These are phyloP conservation scores for Pandemis cinnamomeana DNA, from an alignment of 2,888 invertebrate genomes.

Conservation along the genomic window DNA sequence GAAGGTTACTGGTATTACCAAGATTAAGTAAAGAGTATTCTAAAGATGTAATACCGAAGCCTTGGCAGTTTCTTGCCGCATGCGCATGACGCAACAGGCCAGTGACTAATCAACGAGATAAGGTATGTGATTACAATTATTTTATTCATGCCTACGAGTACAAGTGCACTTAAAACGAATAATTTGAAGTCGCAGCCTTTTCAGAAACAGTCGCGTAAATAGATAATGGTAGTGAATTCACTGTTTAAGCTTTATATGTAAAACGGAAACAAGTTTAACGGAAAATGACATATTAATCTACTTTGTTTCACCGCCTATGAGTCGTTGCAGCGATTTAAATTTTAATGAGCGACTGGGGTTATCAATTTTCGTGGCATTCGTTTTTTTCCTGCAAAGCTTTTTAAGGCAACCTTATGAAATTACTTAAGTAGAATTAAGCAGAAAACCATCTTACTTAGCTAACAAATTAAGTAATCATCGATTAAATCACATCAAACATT, in stretches of 20 bases:
- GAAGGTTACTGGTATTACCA: not conserved
- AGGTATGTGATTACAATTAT: conserved; percentile 77
- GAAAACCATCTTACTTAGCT: no score
- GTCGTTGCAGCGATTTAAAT: no score
- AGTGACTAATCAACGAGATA: conserved; percentile 80
- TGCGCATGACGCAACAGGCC: conserved; percentile 69
- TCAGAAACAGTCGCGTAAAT: not conserved
- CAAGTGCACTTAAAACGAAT: conserved; percentile 52
- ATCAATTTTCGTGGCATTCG: no score
- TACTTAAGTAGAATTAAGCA: no score
- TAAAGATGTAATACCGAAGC: conserved; percentile 10
- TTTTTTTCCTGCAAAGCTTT: no score
- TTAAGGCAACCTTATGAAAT: no score
- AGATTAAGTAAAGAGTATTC: not conserved
- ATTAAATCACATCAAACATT: no score
- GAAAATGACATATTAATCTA: not conserved
- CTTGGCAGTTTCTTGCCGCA: conserved; percentile 33
- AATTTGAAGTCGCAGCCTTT: conserved; percentile 26
- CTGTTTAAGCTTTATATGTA: not conserved
- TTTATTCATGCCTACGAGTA: conserved; percentile 61
- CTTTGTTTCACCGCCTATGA: no score
- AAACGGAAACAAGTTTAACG: not conserved
- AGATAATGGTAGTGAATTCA: not conserved
- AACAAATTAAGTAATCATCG: no score
- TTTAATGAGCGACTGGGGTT: no score